A percentile compares a stretch with the other conserved stretches of the same genome.
phyloP scores from a whole-genome alignment of 2,113 vertebrate species.

The Podilymbus podiceps region DNA sequence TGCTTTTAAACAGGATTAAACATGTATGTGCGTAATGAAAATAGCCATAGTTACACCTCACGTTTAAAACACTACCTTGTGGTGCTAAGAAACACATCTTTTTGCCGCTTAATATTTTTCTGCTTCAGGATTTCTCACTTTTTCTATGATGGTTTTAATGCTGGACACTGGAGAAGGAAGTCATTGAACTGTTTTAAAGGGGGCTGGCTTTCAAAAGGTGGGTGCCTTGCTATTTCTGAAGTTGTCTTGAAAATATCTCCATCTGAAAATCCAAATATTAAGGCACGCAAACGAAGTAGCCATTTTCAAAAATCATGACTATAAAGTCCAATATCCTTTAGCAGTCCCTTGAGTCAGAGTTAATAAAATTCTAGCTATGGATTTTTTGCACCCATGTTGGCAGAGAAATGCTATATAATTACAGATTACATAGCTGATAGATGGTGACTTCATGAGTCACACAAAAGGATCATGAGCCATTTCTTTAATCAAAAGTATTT shows the following conservation, averaged over 20 bases:
- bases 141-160: background rate
- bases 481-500: constrained; percentile 20
- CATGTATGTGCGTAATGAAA: background rate
- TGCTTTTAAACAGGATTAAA: background rate
- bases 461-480: background rate
- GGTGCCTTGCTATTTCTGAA: background rate
- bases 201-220: background rate
- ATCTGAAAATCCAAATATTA: background rate
- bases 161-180: background rate
- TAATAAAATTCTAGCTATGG: background rate
- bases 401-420: background rate
- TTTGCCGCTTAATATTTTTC: background rate
- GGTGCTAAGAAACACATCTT: background rate
- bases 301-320: background rate
- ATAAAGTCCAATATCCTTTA: background rate
- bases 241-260: background rate
- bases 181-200: background rate
- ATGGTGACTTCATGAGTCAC: constrained; percentile 16
- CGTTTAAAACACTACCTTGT: background rate
- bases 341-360: background rate
- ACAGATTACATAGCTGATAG: background rate
- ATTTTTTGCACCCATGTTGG: background rate
- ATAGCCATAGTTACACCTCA: background rate
- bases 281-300: background rate
- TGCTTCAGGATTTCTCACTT: background rate